A percentile compares a stretch with the other conserved stretches of the same genome.
Conservation (phyloP, 1,140 invertebrate genomes). For the Bombus pascuorum region DNA sequence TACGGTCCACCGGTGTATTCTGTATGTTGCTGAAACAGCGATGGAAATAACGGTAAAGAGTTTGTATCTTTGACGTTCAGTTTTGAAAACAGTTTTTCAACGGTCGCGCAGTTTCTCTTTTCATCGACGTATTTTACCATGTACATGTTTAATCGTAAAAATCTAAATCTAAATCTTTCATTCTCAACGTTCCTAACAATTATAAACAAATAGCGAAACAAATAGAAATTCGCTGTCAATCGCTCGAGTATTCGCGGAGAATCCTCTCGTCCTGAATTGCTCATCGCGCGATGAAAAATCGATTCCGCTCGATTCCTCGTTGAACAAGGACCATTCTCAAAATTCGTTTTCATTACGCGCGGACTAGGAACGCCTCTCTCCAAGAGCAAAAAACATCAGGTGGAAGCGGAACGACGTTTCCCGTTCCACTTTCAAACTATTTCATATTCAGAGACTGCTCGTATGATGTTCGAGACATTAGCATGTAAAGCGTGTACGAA, state of each 20-base stretch:
- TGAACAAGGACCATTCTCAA: neutral
- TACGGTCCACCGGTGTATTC: neutral
- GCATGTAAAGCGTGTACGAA: slow-evolving; percentile 67
- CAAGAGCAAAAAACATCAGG: slow-evolving; percentile 46
- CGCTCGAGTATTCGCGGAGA: too few relatives aligned
- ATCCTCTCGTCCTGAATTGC: neutral
- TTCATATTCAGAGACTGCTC: slow-evolving; percentile 67
- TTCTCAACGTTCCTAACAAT: too few relatives aligned
- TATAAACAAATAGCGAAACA: too few relatives aligned
- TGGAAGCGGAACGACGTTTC: slow-evolving; percentile 52
- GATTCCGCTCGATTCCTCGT: neutral
- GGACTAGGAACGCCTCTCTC: neutral
- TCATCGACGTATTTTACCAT: too few relatives aligned
- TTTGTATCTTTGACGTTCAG: neutral
- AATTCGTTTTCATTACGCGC: slow-evolving; percentile 28
- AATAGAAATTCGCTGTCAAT: too few relatives aligned
- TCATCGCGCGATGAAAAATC: neutral
- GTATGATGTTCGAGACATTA: slow-evolving; percentile 67
- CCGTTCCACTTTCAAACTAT: slow-evolving; percentile 68
- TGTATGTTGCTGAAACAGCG: neutral
- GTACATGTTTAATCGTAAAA: too few relatives aligned
- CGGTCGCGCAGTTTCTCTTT: too few relatives aligned
- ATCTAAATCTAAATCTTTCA: too few relatives aligned
- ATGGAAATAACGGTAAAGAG: neutral
- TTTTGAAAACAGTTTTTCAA: too few relatives aligned